Conservation (phyloP, 2,113 vertebrate species). For the Hydrolagus affinis region DNA sequence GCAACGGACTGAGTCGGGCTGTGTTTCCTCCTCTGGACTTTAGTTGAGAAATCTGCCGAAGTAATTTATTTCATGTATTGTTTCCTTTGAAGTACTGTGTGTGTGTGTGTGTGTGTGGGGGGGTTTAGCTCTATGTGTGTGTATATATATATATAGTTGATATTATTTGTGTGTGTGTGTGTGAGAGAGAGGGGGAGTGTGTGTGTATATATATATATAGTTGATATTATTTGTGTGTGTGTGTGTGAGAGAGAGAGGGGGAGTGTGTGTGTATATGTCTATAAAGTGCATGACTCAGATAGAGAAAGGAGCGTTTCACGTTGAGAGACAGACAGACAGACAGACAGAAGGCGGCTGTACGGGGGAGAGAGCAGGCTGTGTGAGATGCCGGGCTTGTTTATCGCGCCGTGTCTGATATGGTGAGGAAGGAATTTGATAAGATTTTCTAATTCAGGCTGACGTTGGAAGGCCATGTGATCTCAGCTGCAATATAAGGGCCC, state of each 20-base stretch:
- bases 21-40: background rate
- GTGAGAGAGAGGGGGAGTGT: too few relatives aligned
- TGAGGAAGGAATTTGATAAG: slow-evolving; percentile 21
- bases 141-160: too few relatives aligned
- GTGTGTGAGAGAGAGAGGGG: too few relatives aligned
- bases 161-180: too few relatives aligned
- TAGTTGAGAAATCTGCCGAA: background rate
- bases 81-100: background rate
- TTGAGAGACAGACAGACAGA: background rate
- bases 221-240: too few relatives aligned
- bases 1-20: background rate
- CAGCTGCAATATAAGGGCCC: slow-evolving; percentile 58
- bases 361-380: too few relatives aligned
- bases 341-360: too few relatives aligned
- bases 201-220: too few relatives aligned
- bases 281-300: background rate
- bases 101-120: too few relatives aligned
- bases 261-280: too few relatives aligned
- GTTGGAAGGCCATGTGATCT: slow-evolving; percentile 71
- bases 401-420: background rate
- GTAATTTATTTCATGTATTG: background rate
- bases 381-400: background rate
- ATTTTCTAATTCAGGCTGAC: slow-evolving; percentile 54
- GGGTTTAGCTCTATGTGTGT: too few relatives aligned
- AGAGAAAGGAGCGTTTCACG: background rate